Base-by-base conservation (phyloP, 2,113 vertebrate genomes). In the Aspiorhynchus laticeps region DNA sequence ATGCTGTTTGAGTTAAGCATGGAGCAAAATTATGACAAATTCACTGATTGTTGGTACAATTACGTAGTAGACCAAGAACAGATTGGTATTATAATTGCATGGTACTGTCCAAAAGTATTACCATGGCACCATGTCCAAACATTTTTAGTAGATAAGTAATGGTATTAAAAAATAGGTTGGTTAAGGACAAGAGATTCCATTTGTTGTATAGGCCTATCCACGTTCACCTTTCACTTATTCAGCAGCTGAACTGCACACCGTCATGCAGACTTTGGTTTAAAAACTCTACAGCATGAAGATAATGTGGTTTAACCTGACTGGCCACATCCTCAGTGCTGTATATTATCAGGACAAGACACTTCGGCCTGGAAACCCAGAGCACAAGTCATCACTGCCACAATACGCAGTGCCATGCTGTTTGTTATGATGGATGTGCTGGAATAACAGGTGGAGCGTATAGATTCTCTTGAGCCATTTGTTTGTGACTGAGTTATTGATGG, bases 221-320 rank as follows among this genome's bases (percentile, higher is more conserved):
- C 12, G 12, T 15, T 75, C 4, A 73, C 19, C 69, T 76, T 75
- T 17, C 21, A 43, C 21, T n/a, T 24, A 26, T 46, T 53, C 28
- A 38, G 41, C 11, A 8, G n/a, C 15, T 59, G 65, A 81, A 81
- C 26, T 59, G 17, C 31, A 8, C 46, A 28, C 33, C 48, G 7
- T 86, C n/a, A 26, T 28, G 24, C 48, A 75, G 33, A 17, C 8
- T 83, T 31, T 78, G 71, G 63, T 28, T 46, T 71, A 5, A 38
- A 88, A 87, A 92, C 91, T 87, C 85, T 48, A 10, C 12, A 56
- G 86, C 11, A 90, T 91, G 89, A 56, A 43, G 36, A 69, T 86
- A 38, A 88, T 90, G 89, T 88, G 85, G 86, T 33, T 87, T 51
- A 56, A 88, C 90, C 87, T 87, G 59, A 73, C 59, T 53, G 6